Evolutionary conservation across 2,113 vertebrate species (phyloP).

Genomic region (Bettongia penicillata): DNA sequence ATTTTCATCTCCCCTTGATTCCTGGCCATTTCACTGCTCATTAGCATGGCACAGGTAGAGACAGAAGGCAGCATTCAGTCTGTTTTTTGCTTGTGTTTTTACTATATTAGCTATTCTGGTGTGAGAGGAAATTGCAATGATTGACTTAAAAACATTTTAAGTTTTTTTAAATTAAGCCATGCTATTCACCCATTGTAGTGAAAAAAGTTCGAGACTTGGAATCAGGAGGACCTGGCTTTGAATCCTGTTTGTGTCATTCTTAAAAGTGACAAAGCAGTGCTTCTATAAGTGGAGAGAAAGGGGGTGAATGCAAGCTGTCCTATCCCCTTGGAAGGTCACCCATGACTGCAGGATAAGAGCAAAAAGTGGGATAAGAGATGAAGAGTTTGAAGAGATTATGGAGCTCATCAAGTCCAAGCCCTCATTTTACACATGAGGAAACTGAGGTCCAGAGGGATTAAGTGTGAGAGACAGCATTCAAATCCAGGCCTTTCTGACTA

Average conservation of each 20-base stretch:
- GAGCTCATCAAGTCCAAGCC: not conserved
- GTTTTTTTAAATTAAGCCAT: not conserved
- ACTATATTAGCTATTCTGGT: not conserved
- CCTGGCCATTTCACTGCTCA: not conserved
- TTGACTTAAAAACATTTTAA: not conserved
- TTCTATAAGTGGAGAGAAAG: not conserved
- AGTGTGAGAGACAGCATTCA: not conserved
- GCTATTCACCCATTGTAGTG: not conserved
- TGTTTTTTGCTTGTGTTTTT: not conserved
- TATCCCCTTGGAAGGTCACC: not conserved
- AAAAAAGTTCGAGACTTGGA: not conserved
- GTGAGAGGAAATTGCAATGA: not conserved
- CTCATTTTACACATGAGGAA: not conserved
- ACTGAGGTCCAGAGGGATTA: not conserved
- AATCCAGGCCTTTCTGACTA: not conserved
- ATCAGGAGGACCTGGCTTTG: not conserved
- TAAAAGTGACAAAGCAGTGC: not conserved
- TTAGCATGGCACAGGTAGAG: not conserved
- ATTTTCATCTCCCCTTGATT: not conserved
- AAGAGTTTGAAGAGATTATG: not conserved
- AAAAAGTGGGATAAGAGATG: not conserved
- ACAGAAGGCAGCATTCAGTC: not conserved
- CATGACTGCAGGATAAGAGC: not conserved
- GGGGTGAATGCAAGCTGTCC: not conserved
- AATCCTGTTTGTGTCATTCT: not conserved